Conservation (phyloP, 2,797 vertebrate species). For the Manis pentadactyla region DNA sequence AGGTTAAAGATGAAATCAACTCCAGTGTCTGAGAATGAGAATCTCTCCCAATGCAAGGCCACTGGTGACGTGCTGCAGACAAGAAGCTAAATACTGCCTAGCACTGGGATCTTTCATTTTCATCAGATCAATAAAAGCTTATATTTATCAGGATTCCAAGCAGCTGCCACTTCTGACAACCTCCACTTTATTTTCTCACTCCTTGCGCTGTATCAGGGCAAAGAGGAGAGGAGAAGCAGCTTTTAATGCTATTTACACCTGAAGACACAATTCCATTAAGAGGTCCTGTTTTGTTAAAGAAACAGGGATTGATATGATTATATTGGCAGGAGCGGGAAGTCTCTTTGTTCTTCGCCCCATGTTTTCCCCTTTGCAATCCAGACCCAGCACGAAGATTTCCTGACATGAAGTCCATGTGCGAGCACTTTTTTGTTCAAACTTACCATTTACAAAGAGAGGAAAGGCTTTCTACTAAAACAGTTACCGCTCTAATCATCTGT, state of each 20-base stretch:
- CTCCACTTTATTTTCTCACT: conserved; percentile 98
- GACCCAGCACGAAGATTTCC: conserved; percentile 88
- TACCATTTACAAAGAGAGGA: conserved; percentile 88
- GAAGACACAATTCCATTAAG: conserved; percentile 95
- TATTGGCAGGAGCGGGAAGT: conserved; percentile 92
- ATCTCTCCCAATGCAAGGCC: conserved; percentile 98
- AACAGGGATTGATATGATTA: conserved; percentile 95
- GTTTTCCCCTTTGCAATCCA: conserved; percentile 88
- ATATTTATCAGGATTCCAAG: conserved; percentile 99
- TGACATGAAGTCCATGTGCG: conserved; percentile 85
- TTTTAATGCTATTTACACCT: conserved; percentile 93
- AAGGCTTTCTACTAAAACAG: conserved; percentile 93
- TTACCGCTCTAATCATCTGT: conserved; percentile 99
- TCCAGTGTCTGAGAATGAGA: conserved; percentile 93
- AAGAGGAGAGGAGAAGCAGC: conserved; percentile 89
- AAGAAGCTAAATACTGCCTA: conserved; percentile 99
- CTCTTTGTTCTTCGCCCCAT: conserved; percentile 92
- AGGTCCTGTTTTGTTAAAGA: conserved; percentile 95
- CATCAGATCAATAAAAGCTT: conserved; percentile 99
- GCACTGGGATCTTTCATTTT: conserved; percentile 99
- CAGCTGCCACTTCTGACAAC: conserved; percentile 99
- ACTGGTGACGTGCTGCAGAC: conserved; percentile 95
- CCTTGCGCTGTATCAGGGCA: conserved; percentile 92
- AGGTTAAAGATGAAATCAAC: conserved; percentile 99
- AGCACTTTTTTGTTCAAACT: conserved; percentile 89